Evolutionary conservation across 2,113 vertebrate genomes (phyloP), one percentile per base, ranked within the genome.

Genomic region (Taxidea taxus): DNA sequence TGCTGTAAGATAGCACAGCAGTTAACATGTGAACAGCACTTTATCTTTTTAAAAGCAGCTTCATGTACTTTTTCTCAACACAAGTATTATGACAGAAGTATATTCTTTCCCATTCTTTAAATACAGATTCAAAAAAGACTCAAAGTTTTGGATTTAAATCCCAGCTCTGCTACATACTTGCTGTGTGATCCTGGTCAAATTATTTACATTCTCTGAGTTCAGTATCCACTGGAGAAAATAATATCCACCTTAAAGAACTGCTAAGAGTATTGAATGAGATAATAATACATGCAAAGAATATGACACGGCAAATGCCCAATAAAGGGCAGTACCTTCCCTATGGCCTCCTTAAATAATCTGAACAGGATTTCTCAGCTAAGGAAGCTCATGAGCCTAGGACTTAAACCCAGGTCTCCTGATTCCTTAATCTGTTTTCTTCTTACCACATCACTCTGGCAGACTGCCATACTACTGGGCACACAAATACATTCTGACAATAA

Each of bases 341-440:
- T 0, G 13, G 31, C 21, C 39, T 97, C 88, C 44, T 91, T 88
- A 47, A 94, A 88, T 56, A 92, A 81, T 94, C 42, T 64, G 4
- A 31, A 70, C 27, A 81, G 54, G 64, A 87, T 49, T 92, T 96
- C 75, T 93, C 56, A 78, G 37, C 58, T 91, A 87, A 87, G 44
- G 39, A 94, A 95, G 4, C 31, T 47, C 25, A 56, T 60, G 90
- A 97, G 9, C 37, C 29, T 77, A 66, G 51, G 44, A 87, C 44
- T 97, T 97, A 97, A 93, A 97, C 11, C 51, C 56, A 91, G 82
- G 31, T 75, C 62, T 81, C 74, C 94, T 84, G 75, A 91, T 88
- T 96, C 82, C 62, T 83, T 95, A 92, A 96, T 87, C 88, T 92
- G 78, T 89, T 94, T 96, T 94, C 68, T 91, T 77, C 85, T 49